These are phyloP conservation scores for Synergus umbraculus DNA, from an alignment of 2,888 invertebrate genomes.

Conservation along the genomic window DNA sequence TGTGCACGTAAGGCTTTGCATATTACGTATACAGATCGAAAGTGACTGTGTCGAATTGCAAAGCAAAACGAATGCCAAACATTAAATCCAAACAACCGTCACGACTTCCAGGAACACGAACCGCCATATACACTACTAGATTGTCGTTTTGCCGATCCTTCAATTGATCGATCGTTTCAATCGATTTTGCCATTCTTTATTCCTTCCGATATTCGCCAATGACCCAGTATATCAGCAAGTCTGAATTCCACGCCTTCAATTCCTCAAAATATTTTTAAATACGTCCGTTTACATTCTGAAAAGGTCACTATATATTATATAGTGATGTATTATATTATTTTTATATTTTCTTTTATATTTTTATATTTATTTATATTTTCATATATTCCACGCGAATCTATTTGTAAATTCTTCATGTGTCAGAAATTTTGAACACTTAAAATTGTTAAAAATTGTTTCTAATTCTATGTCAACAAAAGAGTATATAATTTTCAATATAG, in stretches of 20 bases:
- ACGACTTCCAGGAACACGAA: constrained; percentile 49
- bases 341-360: too few relatives aligned
- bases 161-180: constrained; percentile 49
- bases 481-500: background rate
- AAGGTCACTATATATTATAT: background rate
- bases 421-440: too few relatives aligned
- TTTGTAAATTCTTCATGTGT: background rate
- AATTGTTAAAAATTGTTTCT: background rate
- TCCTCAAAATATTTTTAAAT: background rate
- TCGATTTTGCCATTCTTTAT: constrained; percentile 42
- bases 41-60: constrained; percentile 48
- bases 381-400: too few relatives aligned
- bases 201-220: constrained; percentile 29
- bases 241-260: constrained; percentile 26
- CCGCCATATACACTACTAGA: constrained; percentile 38
- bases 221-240: constrained; percentile 2
- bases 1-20: constrained; percentile 7
- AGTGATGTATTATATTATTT: too few relatives aligned
- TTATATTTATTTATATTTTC: too few relatives aligned
- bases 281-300: background rate
- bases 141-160: constrained; percentile 46
- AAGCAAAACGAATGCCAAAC: constrained; percentile 48
- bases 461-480: background rate
- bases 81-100: constrained; percentile 48
- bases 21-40: constrained; percentile 44